phyloP scores from a whole-genome alignment of 2,113 vertebrate species.

The Hydropotes inermis region DNA sequence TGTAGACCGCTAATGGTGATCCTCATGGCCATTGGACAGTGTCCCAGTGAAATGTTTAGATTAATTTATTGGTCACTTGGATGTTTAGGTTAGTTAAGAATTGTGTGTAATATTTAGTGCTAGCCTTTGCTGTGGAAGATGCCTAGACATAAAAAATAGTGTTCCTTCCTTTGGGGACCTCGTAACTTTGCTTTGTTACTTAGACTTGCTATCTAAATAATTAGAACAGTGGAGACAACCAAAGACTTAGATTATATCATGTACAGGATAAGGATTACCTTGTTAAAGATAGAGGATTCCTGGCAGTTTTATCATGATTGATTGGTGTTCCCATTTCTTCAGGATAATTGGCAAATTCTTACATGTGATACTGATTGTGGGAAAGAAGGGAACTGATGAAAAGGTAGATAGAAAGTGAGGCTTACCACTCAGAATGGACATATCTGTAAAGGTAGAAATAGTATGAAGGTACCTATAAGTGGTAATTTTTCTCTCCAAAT shows the following conservation, averaged over 20 bases:
- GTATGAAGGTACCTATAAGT: not conserved
- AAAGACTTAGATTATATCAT: conserved; percentile 26
- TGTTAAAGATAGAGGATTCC: not conserved
- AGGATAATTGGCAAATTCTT: not conserved
- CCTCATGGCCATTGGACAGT: not conserved
- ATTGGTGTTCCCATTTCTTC: not conserved
- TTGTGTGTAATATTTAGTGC: not conserved
- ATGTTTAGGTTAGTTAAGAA: not conserved
- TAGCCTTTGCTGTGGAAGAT: conserved; percentile 2
- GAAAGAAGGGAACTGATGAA: not conserved
- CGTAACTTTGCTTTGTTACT: not conserved
- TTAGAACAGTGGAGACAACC: not conserved
- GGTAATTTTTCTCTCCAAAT: conserved; percentile 4
- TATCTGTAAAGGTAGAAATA: not conserved
- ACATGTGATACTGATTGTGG: not conserved
- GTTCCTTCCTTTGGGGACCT: not conserved
- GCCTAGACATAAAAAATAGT: not conserved
- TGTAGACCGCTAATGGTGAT: not conserved
- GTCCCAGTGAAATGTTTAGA: not conserved
- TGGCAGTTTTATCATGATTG: not conserved
- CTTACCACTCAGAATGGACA: not conserved
- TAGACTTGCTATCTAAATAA: not conserved
- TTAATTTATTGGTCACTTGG: not conserved
- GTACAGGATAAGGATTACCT: not conserved
- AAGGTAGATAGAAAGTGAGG: not conserved